Base-by-base conservation (phyloP, 2,797 vertebrate species). In the Pithecia hirsuta region DNA sequence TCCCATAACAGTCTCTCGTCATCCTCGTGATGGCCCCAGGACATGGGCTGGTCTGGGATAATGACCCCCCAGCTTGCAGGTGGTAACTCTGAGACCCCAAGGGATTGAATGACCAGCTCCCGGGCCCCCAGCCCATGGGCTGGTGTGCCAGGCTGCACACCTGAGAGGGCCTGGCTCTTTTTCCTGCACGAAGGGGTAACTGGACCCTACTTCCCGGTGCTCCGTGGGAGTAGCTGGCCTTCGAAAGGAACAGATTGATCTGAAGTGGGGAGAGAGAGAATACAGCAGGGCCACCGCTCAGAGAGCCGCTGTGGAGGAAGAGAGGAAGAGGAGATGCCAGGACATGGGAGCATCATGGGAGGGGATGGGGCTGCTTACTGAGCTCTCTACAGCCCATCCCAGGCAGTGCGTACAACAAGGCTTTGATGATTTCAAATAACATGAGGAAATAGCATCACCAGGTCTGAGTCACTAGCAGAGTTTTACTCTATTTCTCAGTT, bases 341-440 rank as follows among this genome's bases (percentile, higher is more conserved):
- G 61, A 7, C 7, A 4, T 1, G 2, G 10, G 7, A 24, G 36
- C 14, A 2, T 3, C 30, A 1, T 19, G 3, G 39, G 52, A 36
- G 19, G 28, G 24, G 28, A 24, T 0, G 3, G 8, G 19, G 13
- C 0, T 72, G 10, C 41, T 75, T 55, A 36, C 14, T 24, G 41
- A 52, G 33, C 13, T 89, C 55, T 15, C 0, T 4, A 3, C 9
- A 20, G 28, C 13, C 36, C 17, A 26, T n/a, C 52, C 67, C 41
- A 46, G 74, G 17, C 50, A n/a, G 3, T 8, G 33, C 24, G 20
- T n/a, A 26, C 3, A 44, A 28, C 3, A 44, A 72, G 67, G 78
- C 44, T 48, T 67, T 75, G 55, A n/a, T 76, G 46, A 15, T 74
- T 90, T 92, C 87, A 87, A 89, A 30, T 36, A 89, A 50, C 1